Evolutionary conservation across 2,888 invertebrate species (phyloP).

Genomic region (Limnephilus rhombicus): DNA sequence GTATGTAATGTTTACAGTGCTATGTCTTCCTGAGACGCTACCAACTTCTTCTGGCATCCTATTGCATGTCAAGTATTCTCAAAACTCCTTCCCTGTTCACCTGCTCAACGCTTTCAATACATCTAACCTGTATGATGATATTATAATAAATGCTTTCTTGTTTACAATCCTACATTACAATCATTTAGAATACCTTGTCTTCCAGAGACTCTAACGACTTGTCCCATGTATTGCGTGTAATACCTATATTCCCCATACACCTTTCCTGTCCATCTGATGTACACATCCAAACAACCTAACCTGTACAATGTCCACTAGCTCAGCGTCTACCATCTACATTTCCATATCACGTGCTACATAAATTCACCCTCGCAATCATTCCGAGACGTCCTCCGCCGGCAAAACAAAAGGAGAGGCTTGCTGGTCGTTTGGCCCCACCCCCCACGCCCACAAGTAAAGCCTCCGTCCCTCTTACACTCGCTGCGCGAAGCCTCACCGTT

Average conservation of each 20-base stretch:
- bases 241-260: not conserved
- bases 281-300: not conserved
- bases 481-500: constrained; percentile 27
- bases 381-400: not conserved
- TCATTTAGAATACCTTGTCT: not conserved
- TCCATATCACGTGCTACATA: not conserved
- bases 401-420: constrained; percentile 24
- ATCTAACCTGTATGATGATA: too few relatives aligned
- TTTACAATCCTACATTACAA: too few relatives aligned
- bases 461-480: constrained; percentile 48
- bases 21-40: too few relatives aligned
- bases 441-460: constrained; percentile 36
- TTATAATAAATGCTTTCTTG: too few relatives aligned
- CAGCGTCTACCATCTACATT: not conserved
- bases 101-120: too few relatives aligned
- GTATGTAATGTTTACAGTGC: too few relatives aligned
- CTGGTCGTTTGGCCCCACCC: constrained; percentile 42
- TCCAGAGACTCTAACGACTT: not conserved
- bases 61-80: too few relatives aligned
- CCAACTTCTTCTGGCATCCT: too few relatives aligned
- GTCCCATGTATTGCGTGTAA: not conserved
- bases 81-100: too few relatives aligned
- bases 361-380: constrained; percentile 11
- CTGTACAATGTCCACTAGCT: not conserved
- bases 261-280: not conserved